A percentile compares a stretch with the other conserved stretches of the same genome.
phyloP scores from a whole-genome alignment of 2,888 invertebrate species.

The Mimas tiliae region DNA sequence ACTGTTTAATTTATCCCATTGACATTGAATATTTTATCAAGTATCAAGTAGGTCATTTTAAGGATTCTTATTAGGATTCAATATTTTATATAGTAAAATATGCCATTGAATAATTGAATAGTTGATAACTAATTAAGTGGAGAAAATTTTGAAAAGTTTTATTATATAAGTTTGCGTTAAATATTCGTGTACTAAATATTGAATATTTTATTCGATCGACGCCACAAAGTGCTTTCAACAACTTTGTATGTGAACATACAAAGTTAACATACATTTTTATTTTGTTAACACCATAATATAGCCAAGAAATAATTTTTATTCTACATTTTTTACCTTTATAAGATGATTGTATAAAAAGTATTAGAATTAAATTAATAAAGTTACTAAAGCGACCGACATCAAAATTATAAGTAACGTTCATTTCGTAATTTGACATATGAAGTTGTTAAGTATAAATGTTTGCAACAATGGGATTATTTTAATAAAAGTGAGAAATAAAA shows the following conservation, averaged over 20 bases:
- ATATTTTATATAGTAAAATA: conserved; percentile 30
- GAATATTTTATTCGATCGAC: no score
- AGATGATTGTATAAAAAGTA: no score
- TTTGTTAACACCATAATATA: no score
- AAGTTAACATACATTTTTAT: no score
- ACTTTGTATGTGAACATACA: no score
- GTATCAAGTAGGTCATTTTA: neutral
- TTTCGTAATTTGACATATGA: no score
- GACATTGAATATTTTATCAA: neutral
- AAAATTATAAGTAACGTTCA: no score
- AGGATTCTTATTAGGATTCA: neutral
- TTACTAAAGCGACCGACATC: no score
- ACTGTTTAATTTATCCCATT: neutral
- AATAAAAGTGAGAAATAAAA: conserved; percentile 6
- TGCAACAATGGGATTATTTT: neutral
- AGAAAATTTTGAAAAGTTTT: conserved; percentile 32
- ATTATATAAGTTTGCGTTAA: conserved; percentile 33
- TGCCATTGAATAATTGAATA: conserved; percentile 30
- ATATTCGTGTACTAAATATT: neutral
- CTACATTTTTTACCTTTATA: no score
- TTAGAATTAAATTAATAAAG: no score
- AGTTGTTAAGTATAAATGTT: neutral
- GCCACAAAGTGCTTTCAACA: no score
- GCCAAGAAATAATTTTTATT: no score
- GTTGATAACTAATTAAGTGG: conserved; percentile 30